Evolutionary conservation across 2,797 vertebrate genomes (phyloP), one percentile per base, ranked within the genome.

Genomic region (Myotis myotis): DNA sequence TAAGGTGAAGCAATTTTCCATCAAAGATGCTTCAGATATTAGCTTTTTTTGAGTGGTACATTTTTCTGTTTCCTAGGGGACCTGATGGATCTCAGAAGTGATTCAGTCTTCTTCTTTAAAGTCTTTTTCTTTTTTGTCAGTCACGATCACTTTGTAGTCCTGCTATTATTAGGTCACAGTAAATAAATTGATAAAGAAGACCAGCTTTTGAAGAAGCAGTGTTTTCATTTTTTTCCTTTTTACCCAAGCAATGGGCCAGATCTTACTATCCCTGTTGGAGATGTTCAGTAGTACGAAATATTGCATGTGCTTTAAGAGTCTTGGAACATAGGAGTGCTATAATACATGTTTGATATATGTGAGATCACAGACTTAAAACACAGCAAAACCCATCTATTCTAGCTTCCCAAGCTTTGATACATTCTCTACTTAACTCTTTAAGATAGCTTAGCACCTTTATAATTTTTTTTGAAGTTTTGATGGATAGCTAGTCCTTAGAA

Each of bases 1-100:
- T 89, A 94, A 96, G 75, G 38, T 95, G 92, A 74, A 94, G 28
- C 66, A 83, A 0, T 93, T 96, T 90, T 94, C 71, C 66, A n/a
- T 82, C 62, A 70, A 41, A 86, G 49, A 62, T 80, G 62, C 85
- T 87, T 93, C 51, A 79, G 30, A 71, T 44, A 33, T 85, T 30
- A 95, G 44, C 82, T 89, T 17, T n/a, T 92, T 94, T 71, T 60
- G 36, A 90, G 3, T n/a, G 16, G 47, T 44, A 11, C 25, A 17
- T 80, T 80, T 49, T 81, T 92, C 55, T 70, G 6, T 82, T 94
- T 96, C 60, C 30, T 33, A 13, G 68, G 62, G 74, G 47, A 36
- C 47, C 91, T 44, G 16, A 4, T 87, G 80, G 38, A 25, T 49
- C 80, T 92, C 78, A 87, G 93, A 82, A 87, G 86, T 60, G 55